Base-by-base conservation (phyloP, 2,888 invertebrate genomes). In the Meandrusa payeni region DNA sequence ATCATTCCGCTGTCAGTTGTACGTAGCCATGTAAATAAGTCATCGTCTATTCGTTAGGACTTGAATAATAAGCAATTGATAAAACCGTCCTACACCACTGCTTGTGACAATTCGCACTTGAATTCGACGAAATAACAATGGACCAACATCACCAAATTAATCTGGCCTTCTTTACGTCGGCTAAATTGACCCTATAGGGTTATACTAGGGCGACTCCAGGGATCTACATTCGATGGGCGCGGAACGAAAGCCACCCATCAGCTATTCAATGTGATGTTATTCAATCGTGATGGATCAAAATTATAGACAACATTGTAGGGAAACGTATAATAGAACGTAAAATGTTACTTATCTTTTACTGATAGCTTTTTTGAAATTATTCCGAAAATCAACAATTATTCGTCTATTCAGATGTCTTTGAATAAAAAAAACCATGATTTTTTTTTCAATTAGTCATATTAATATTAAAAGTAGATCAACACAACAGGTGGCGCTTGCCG, bases 51-150 rank as follows among this genome's bases (percentile, higher is more conserved):
- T 75, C 75, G 74, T 76, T 69, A 71, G 61, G 58, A 68, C 66
- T 67, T 66, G 70, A 77, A 74, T 77, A 79, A 79, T 78, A 80
- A 73, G 72, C 71, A 73, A 79, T 79, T 78, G 79, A 80, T 79
- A 78, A 77, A 80, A 77, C 76, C 77, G 63, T 64, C 70, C 69
- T 65, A 63, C 57, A 57, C 50, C 58, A 47, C 76, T 79, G 81
- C 64, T 75, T 77, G 75, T 80, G 81, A 82, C 81, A 80, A 81
- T 80, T 79, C 78, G 74, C 78, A 79, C 78, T 81, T 74, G 68
- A 75, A 78, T 76, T 72, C 69, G 65, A 76, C 68, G 71, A 64
- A 69, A 69, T 67, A 72, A 80, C 81, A 81, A 81, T 79, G 68
- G 74, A 64, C 55, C 49, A 48, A 51, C 50, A 59, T 57, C 58